Base-by-base conservation (phyloP, 2,888 invertebrate genomes). In the Cremastobaeus sp. region DNA sequence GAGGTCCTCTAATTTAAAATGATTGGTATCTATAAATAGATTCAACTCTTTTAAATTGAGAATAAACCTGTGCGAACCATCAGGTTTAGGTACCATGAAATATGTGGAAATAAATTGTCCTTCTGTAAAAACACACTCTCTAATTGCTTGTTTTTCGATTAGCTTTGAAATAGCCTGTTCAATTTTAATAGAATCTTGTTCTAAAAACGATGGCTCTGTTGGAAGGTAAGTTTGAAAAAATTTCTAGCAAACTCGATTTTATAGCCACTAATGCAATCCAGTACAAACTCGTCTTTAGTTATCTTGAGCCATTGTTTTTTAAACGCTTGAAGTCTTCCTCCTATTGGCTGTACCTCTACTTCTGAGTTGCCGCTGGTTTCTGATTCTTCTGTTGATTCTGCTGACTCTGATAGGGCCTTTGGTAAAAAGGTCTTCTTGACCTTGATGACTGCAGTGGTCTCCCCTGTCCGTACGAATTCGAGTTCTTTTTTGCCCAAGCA, bases 71-170 rank as follows among this genome's bases (percentile, higher is more conserved):
- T n/a, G n/a, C n/a, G n/a, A n/a, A n/a, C n/a, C n/a, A n/a, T n/a
- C n/a, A n/a, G n/a, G 57, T 50, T 76, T 77, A 11, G 45, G 70
- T 1, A 73, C 60, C 47, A 70, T 55, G n/a, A 77, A 78, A 64
- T 48, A 71, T 1, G 34, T 48, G 0, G 77, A 32, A 1, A 47
- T 6, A 48, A 48, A 48, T 11, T 48, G 32, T 8, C 32, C 18
- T 32, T 48, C 18, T 5, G 12, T 12, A 18, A n/a, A 25, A 2
- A 11, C 18, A 32, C 48, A 48, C 11, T 48, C 32, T 32, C n/a
- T 8, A 48, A 48, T 48, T 18, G 48, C 48, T 32, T 32, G 32
- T 18, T 48, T 48, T 30, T 32, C 18, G 11, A 48, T 9, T 2
- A 47, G 14, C 28, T 47, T 30, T 9, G 8, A 32, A 28, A 32